These are phyloP conservation scores for Hirtodrosophila alboralis DNA, from an alignment of 2,888 invertebrate species.

Conservation along the genomic window DNA sequence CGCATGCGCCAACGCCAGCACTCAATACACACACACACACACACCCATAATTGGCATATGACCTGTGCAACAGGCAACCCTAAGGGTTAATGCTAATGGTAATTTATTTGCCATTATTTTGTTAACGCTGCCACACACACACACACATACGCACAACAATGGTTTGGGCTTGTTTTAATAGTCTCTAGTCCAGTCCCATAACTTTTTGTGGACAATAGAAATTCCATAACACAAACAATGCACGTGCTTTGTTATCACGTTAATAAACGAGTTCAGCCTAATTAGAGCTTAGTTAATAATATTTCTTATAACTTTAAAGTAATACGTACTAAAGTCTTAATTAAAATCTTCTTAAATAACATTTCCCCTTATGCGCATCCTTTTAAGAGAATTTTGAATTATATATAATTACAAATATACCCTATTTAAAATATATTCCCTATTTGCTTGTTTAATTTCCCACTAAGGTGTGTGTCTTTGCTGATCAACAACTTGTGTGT, in stretches of 20 bases:
- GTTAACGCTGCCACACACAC: no score
- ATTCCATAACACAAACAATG: conserved; percentile 52
- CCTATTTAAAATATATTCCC: conserved; percentile 3
- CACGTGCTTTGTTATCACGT: conserved; percentile 40
- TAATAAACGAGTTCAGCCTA: conserved; percentile 44
- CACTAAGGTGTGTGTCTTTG: not conserved
- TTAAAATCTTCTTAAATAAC: not conserved
- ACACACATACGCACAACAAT: conserved; percentile 34
- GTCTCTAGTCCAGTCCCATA: no score
- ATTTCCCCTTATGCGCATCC: not conserved
- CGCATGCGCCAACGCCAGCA: conserved; percentile 60
- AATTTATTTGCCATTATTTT: conserved; percentile 38
- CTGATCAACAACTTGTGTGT: not conserved
- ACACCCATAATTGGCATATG: conserved; percentile 32
- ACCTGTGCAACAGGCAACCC: conserved; percentile 43
- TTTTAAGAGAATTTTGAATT: no score
- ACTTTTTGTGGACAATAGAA: conserved; percentile 53
- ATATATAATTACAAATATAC: no score
- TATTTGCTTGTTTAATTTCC: not conserved
- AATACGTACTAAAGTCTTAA: not conserved
- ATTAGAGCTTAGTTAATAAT: conserved; percentile 15
- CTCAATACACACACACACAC: conserved; percentile 15
- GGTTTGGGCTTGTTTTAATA: conserved; percentile 49
- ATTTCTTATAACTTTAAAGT: not conserved
- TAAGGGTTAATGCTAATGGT: conserved; percentile 52